A percentile compares a stretch with the other conserved stretches of the same genome.
Conservation (phyloP, 2,888 invertebrate species). For the Tipula helvola region DNA sequence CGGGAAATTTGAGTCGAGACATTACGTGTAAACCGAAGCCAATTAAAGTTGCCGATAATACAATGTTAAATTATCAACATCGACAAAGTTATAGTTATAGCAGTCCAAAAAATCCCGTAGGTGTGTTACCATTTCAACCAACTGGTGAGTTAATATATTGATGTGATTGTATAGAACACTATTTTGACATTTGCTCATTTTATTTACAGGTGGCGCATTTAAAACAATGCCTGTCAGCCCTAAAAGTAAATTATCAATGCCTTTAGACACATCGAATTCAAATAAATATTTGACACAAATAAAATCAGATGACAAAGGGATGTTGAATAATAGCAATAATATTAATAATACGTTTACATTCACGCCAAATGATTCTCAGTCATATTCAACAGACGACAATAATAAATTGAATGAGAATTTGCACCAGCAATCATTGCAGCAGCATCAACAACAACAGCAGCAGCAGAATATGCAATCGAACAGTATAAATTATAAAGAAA, state of each 20-base stretch:
- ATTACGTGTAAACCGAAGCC: conserved; percentile 81
- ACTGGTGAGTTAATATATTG: conserved; percentile 37
- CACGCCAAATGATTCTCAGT: conserved; percentile 14
- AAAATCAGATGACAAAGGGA: conserved; percentile 15
- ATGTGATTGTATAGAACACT: not conserved
- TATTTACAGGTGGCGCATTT: conserved; percentile 63
- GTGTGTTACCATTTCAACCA: conserved; percentile 81
- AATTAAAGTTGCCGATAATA: conserved; percentile 59
- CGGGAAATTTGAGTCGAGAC: conserved; percentile 40
- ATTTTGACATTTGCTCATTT: not conserved
- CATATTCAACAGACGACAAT: conserved; percentile 17
- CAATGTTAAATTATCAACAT: conserved; percentile 31
- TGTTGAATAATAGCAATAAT: not conserved
- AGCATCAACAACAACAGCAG: not conserved
- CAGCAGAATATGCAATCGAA: conserved; percentile 7
- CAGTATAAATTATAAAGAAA: conserved; percentile 8
- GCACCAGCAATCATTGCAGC: not conserved
- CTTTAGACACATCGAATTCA: not conserved
- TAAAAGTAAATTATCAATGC: conserved; percentile 26
- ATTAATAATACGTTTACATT: conserved; percentile 15
- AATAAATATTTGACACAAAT: conserved; percentile 10
- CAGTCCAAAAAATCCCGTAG: conserved; percentile 66
- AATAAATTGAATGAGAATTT: conserved; percentile 16
- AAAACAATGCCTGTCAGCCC: conserved; percentile 66
- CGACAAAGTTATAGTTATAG: conserved; percentile 44